Evolutionary conservation across 1,140 invertebrate genomes (phyloP), one percentile per base, ranked within the genome.

Genomic region (Macrosteles quadrilineatus): DNA sequence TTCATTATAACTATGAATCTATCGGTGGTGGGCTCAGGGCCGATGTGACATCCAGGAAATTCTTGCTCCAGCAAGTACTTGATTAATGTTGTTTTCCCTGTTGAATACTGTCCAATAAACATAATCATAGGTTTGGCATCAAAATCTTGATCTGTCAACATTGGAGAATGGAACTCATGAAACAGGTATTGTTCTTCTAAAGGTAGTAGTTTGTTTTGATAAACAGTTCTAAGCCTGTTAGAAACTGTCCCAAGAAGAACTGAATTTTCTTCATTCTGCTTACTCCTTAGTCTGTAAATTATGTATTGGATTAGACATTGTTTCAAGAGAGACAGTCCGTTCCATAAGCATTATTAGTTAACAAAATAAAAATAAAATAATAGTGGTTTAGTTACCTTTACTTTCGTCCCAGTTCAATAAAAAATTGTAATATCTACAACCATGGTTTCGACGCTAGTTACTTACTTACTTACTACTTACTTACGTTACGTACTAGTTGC

Each of bases 31-130:
- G 86, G 86, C 78, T 87, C 87, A 2, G 87, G 83, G 19, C 83
- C 83, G 67, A 89, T 89, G 57, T 86, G 78, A 72, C 89, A 88
- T 2, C 87, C 88, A 6, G 87, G 88, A 76, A 88, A 89, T 69
- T 89, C 87, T 74, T 84, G 80, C 73, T 88, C 87, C 23, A 89
- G 75, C 25, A 89, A 76, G 76, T 88, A 87, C 67, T 85, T 82
- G 69, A 91, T 91, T 76, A 91, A 90, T 2, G 90, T 90, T 17
- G 90, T 91, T 80, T 91, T 91, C 27, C 90, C 90, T 1, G 89
- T 91, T 1, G 89, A 91, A 79, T 91, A 91, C 77, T 91, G 90
- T 21, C 90, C 90, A 29, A 91, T 87, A 11, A 91, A 78, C 27
- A 91, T 75, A 57, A 91, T 87, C 85, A 91, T 87, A 0, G 90